A percentile compares a stretch with the other conserved stretches of the same genome.
These are phyloP conservation scores for Gila orcuttii DNA, from an alignment of 2,113 vertebrate species.

Conservation along the genomic window DNA sequence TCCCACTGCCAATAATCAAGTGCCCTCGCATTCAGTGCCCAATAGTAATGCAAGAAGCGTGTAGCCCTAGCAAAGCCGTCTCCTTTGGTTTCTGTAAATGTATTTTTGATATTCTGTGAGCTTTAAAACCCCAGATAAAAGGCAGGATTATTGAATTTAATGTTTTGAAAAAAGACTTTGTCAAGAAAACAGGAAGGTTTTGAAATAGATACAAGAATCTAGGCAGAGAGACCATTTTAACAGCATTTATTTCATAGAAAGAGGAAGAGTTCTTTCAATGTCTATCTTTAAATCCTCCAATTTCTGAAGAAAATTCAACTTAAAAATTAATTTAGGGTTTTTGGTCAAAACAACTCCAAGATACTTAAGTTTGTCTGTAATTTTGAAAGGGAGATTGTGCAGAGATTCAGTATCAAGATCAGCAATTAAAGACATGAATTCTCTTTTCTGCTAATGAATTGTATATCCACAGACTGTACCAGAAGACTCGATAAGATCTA, in stretches of 20 bases:
- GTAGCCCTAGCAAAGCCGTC: too few relatives aligned
- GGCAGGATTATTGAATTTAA: too few relatives aligned
- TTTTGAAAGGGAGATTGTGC: neutral
- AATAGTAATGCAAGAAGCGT: too few relatives aligned
- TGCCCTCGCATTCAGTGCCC: too few relatives aligned
- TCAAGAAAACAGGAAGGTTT: neutral
- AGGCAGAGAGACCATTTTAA: neutral
- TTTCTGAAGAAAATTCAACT: neutral
- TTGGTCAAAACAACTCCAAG: neutral
- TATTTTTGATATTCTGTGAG: neutral
- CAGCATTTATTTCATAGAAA: neutral
- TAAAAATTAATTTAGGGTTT: neutral
- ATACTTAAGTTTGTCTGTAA: neutral
- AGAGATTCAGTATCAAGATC: neutral
- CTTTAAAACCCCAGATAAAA: neutral
- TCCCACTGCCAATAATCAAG: too few relatives aligned
- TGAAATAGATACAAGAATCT: neutral
- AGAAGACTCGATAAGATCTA: constrained; percentile 16
- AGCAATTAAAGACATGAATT: neutral
- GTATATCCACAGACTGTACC: neutral
- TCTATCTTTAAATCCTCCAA: neutral
- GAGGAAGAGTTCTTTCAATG: neutral
- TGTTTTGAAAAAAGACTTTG: too few relatives aligned
- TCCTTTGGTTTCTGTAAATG: too few relatives aligned
- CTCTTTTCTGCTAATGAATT: constrained; percentile 26